Conservation (phyloP, 1,140 invertebrate species). For the Musca domestica region DNA sequence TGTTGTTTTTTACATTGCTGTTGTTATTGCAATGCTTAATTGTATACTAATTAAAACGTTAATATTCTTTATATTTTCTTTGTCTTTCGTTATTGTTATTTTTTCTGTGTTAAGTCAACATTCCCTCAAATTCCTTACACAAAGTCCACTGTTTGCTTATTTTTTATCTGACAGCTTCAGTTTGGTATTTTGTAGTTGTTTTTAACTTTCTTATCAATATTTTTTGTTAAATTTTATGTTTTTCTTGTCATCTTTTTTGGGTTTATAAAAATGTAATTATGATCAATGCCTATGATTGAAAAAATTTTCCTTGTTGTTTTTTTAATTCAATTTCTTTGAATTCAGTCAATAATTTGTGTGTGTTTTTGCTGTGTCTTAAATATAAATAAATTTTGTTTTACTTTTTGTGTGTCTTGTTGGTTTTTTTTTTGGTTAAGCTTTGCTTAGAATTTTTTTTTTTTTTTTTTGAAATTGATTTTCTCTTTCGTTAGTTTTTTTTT, state of each 20-base stretch:
- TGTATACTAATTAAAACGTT: slow-evolving; percentile 11
- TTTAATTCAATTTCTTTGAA: slow-evolving; percentile 21
- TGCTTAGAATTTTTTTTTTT: slow-evolving; percentile 11
- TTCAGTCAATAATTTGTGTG: slow-evolving; percentile 16
- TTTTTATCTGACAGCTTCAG: background rate
- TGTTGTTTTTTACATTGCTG: background rate
- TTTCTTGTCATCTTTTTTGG: background rate
- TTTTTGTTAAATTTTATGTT: background rate
- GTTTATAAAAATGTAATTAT: slow-evolving; percentile 7
- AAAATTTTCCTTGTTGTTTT: slow-evolving; percentile 13
- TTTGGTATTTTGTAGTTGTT: background rate
- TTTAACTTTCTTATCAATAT: slow-evolving; percentile 1
- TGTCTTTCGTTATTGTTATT: background rate
- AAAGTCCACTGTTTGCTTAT: too few species aligned
- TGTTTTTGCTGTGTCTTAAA: background rate
- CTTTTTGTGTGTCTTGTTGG: slow-evolving; percentile 1
- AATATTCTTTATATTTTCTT: background rate
- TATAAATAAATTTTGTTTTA: background rate
- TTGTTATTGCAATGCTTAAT: background rate
- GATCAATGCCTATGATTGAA: background rate
- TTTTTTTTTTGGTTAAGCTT: slow-evolving; percentile 11
- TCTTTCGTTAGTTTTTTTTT: background rate
- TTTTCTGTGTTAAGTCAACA: too few species aligned
- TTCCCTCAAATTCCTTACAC: too few species aligned
- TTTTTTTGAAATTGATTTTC: background rate